Conservation (phyloP, 2,888 invertebrate species). For the Diaphora mendica region DNA sequence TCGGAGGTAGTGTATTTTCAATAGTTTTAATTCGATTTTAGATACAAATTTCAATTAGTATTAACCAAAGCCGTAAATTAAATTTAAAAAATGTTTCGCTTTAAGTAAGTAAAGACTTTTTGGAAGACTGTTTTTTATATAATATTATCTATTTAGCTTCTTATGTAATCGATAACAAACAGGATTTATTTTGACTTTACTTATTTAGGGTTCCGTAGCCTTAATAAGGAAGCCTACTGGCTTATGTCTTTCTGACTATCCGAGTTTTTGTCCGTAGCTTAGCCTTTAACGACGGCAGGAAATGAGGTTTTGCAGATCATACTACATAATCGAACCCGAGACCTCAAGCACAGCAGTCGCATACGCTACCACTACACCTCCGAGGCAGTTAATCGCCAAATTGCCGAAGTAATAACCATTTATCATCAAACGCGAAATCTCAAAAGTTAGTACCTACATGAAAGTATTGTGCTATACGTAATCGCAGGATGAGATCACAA, state of each 20-base stretch:
- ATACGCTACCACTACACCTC: too few species aligned
- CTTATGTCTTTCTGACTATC: not conserved
- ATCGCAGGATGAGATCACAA: not conserved
- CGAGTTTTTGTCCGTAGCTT: not conserved
- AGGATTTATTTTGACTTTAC: not conserved
- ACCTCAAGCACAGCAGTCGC: too few species aligned
- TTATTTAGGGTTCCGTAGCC: not conserved
- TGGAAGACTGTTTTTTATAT: not conserved
- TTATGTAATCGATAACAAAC: not conserved
- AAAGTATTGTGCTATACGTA: not conserved
- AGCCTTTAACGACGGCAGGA: too few species aligned
- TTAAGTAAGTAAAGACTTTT: not conserved
- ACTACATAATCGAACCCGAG: too few species aligned
- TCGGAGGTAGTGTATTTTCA: too few species aligned
- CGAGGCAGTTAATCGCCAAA: not conserved
- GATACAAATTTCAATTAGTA: not conserved
- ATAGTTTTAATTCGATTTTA: too few species aligned
- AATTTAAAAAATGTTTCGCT: not conserved
- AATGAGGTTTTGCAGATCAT: too few species aligned
- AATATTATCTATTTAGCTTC: not conserved
- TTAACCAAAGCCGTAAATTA: not conserved
- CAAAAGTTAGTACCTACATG: not conserved
- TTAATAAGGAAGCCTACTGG: not conserved
- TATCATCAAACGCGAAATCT: not conserved
- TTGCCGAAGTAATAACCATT: not conserved